These are phyloP conservation scores for Drosophila pandora DNA, from an alignment of 1,140 invertebrate genomes.

Conservation along the genomic window DNA sequence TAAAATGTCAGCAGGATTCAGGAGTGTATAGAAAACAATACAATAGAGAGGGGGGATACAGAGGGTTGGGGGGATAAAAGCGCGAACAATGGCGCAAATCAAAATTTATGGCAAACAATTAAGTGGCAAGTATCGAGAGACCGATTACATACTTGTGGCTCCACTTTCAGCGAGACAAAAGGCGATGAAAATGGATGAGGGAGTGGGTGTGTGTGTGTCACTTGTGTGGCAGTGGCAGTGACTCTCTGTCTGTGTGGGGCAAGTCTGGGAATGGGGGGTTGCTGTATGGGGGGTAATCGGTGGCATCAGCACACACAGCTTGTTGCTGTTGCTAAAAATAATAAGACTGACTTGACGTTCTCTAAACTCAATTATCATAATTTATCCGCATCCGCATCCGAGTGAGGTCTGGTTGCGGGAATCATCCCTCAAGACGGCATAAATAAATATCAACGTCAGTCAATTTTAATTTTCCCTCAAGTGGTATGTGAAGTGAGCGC, in stretches of 20 bases:
- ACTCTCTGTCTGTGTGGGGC: too few species aligned
- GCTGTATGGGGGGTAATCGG: slow-evolving; percentile 37
- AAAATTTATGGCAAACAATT: slow-evolving; percentile 70
- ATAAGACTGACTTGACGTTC: slow-evolving; percentile 12
- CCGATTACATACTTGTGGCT: slow-evolving; percentile 46
- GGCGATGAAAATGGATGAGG: not conserved
- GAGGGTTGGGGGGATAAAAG: not conserved
- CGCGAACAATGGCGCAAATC: slow-evolving; percentile 57
- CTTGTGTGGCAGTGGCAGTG: not conserved
- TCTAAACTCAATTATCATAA: slow-evolving; percentile 53
- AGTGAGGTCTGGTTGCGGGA: not conserved
- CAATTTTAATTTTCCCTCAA: slow-evolving; percentile 74
- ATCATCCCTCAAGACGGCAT: slow-evolving; percentile 6
- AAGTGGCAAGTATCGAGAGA: slow-evolving; percentile 52
- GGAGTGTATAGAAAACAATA: slow-evolving; percentile 19
- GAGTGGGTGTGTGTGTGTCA: too few species aligned
- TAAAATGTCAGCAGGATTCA: slow-evolving; percentile 44
- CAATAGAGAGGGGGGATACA: not conserved
- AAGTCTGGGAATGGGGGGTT: not conserved
- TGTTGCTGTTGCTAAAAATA: slow-evolving; percentile 29
- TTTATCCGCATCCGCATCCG: slow-evolving; percentile 8
- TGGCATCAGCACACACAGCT: slow-evolving; percentile 17
- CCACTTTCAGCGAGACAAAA: not conserved
- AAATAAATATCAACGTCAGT: slow-evolving; percentile 77
- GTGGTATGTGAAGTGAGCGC: slow-evolving; percentile 74